These are phyloP conservation scores for Spheniscus mendiculus DNA, from an alignment of 2,113 vertebrate species.

Conservation along the genomic window DNA sequence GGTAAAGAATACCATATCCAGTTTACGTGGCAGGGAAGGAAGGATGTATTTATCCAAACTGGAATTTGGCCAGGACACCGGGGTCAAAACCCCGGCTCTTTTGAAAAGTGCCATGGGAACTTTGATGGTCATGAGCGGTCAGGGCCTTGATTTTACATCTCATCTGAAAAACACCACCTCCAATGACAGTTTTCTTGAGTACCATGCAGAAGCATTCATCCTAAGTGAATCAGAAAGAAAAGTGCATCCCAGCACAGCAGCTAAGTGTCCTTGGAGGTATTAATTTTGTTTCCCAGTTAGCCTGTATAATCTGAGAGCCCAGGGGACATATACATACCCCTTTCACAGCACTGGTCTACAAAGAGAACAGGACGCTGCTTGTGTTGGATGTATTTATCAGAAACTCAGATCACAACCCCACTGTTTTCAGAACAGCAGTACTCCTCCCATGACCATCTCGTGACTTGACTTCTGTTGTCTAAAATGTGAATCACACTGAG, in stretches of 20 bases:
- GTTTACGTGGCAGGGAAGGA: neutral
- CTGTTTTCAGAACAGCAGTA: neutral
- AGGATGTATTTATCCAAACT: neutral
- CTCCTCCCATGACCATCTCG: neutral
- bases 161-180: neutral
- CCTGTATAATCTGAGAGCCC: neutral
- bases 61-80: neutral
- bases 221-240: neutral
- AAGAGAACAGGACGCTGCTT: neutral
- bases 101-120: neutral
- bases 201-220: neutral
- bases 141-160: neutral
- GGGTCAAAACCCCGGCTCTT: neutral
- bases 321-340: neutral
- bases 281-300: neutral
- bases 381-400: neutral
- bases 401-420: neutral
- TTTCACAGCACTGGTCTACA: neutral
- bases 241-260: neutral
- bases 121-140: neutral
- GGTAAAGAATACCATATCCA: neutral
- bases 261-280: neutral
- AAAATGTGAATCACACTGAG: neutral
- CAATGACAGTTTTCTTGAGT: neutral
- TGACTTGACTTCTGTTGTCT: neutral